Evolutionary conservation across 2,888 invertebrate genomes (phyloP).

Genomic region (Xylota sylvarum): DNA sequence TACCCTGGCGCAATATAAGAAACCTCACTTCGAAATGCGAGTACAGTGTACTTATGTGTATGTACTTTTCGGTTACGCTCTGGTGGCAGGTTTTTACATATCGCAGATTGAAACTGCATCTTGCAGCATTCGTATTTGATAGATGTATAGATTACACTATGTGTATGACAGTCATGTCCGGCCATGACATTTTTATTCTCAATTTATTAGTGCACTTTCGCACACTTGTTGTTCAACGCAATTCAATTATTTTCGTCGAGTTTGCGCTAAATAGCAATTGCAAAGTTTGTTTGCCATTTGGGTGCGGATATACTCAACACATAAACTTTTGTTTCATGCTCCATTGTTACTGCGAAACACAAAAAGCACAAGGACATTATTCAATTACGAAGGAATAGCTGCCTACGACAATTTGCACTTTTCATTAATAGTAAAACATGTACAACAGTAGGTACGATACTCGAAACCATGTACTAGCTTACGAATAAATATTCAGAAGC

Average conservation of each 20-base stretch:
- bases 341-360: constrained; percentile 21
- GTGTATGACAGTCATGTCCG: constrained; percentile 41
- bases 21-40: constrained; percentile 29
- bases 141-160: not conserved
- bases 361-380: constrained; percentile 50
- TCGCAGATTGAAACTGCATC: constrained; percentile 11
- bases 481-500: constrained; percentile 62
- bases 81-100: constrained; percentile 19
- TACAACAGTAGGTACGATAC: not conserved
- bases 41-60: constrained; percentile 13
- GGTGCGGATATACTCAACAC: constrained; percentile 67
- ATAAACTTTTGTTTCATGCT: constrained; percentile 30
- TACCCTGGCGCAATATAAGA: constrained; percentile 9
- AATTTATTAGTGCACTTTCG: constrained; percentile 71
- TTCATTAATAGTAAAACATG: constrained; percentile 24
- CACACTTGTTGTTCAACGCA: constrained; percentile 76
- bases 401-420: not conserved
- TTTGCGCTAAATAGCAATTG: constrained; percentile 57
- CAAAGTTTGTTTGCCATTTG: constrained; percentile 70
- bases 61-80: constrained; percentile 36
- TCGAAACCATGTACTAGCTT: constrained; percentile 14
- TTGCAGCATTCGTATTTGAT: not conserved
- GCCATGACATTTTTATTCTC: constrained; percentile 67
- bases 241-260: constrained; percentile 72
- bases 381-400: constrained; percentile 30